Percentiles rank a stretch among this genome's conserved stretches.
Evolutionary conservation across 2,888 invertebrate genomes (phyloP).

Genomic region (Zonitis immaculata): DNA sequence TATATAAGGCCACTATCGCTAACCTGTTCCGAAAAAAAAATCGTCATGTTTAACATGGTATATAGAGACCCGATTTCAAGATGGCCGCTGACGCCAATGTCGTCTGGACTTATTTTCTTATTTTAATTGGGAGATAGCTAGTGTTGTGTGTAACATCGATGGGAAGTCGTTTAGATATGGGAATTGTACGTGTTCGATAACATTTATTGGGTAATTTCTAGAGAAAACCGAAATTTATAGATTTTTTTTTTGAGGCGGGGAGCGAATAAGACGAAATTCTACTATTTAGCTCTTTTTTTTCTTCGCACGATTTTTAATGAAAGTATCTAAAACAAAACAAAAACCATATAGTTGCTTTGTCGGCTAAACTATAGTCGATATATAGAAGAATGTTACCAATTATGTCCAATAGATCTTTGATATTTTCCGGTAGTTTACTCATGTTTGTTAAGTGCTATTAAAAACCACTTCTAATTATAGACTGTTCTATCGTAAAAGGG

Average conservation of each 20-base stretch:
- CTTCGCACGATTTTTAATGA: too few species aligned
- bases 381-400: neutral
- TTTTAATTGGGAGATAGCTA: conserved; percentile 48
- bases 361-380: neutral
- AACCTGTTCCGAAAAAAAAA: conserved; percentile 47
- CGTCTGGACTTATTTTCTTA: conserved; percentile 41
- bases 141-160: conserved; percentile 46
- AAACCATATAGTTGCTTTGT: neutral
- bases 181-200: conserved; percentile 44
- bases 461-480: too few species aligned
- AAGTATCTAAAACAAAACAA: neutral
- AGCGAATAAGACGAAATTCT: too few species aligned
- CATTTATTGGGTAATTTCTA: conserved; percentile 42
- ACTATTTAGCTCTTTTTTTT: too few species aligned
- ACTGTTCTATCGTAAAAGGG: too few species aligned
- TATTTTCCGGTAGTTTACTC: neutral
- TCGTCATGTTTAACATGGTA: conserved; percentile 47
- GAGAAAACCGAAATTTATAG: too few species aligned
- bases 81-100: conserved; percentile 46
- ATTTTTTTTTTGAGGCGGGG: too few species aligned
- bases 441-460: neutral
- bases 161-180: conserved; percentile 45
- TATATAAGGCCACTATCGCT: conserved; percentile 38
- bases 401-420: neutral
- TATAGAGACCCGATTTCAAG: conserved; percentile 44